A percentile compares a stretch with the other conserved stretches of the same genome.
Evolutionary conservation across 1,140 invertebrate genomes (phyloP).

Genomic region (Melipona quadrifasciata): DNA sequence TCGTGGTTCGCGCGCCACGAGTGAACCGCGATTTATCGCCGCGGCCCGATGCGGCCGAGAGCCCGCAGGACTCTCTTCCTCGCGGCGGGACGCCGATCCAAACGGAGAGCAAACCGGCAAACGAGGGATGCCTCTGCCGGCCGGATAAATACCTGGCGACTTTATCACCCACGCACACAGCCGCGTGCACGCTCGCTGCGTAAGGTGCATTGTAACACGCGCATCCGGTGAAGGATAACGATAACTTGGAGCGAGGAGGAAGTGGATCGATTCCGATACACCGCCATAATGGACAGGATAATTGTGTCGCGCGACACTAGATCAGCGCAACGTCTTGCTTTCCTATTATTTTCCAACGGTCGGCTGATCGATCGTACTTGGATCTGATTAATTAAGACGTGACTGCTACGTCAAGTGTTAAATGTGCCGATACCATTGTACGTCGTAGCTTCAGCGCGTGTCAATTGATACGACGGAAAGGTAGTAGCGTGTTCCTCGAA

Average conservation of each 20-base stretch:
- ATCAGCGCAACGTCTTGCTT: background rate
- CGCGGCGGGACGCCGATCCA: slow-evolving; percentile 60
- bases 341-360: no score
- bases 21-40: slow-evolving; percentile 67
- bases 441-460: no score
- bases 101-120: slow-evolving; percentile 30
- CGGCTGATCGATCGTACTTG: no score
- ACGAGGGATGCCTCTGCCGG: slow-evolving; percentile 21
- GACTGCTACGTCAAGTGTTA: no score
- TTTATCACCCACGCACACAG: slow-evolving; percentile 55
- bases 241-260: background rate
- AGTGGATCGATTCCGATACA: background rate
- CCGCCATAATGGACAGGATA: no score
- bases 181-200: background rate
- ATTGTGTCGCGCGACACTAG: background rate
- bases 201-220: slow-evolving; percentile 4
- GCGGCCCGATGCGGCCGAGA: slow-evolving; percentile 34
- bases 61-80: slow-evolving; percentile 60
- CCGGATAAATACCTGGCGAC: slow-evolving; percentile 63
- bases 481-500: background rate
- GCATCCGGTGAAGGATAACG: background rate
- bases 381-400: no score
- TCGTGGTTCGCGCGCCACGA: slow-evolving; percentile 53
- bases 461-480: background rate
- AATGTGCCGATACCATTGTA: no score